Base-by-base conservation (phyloP, 1,140 invertebrate genomes). In the Drosophila neocordata region DNA sequence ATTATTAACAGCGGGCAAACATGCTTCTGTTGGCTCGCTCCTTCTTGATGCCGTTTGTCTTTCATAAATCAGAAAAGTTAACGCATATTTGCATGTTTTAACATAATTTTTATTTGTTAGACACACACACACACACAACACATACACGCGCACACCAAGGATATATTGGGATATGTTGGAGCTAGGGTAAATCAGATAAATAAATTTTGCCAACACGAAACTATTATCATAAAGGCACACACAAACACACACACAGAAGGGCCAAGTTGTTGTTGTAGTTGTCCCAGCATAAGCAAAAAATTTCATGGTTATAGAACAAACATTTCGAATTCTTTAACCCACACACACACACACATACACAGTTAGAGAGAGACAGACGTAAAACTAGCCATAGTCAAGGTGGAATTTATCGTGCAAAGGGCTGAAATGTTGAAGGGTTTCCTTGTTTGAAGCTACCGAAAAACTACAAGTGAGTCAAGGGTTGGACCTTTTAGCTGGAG, bases 1-100 rank as follows among this genome's bases (percentile, higher is more conserved):
- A 88, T 88, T 88, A 87, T 88, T 82, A 87, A 82, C 82, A 81
- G 82, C 73, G 69, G 63, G 66, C 69, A 77, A 75, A 65, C 73
- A 76, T 66, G 72, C 65, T 64, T 15, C 15, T 9, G 15, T 12
- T 11, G 1, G 27, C 20, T 7, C 4, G n/a, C 18, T n/a, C 9
- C 58, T 20, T 20, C 57, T 15, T 74, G 38, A 41, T 57, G 58
- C 65, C 69, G 62, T 82, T 79, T 72, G 78, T 79, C 83, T 75
- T 67, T 76, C 82, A 88, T 92, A 90, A 83, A 90, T 88, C 78
- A 89, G 41, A 48, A 88, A 85, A 91, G 65, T 90, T 87, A 85
- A 89, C 80, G 82, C 88, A 89, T 90, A 90, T 90, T 90, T 90
- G 87, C 87, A 90, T 90, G 87, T 90, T 90, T 90, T 90, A 90